phyloP scores from a whole-genome alignment of 2,888 invertebrate species.

The Drosophila cognata region DNA sequence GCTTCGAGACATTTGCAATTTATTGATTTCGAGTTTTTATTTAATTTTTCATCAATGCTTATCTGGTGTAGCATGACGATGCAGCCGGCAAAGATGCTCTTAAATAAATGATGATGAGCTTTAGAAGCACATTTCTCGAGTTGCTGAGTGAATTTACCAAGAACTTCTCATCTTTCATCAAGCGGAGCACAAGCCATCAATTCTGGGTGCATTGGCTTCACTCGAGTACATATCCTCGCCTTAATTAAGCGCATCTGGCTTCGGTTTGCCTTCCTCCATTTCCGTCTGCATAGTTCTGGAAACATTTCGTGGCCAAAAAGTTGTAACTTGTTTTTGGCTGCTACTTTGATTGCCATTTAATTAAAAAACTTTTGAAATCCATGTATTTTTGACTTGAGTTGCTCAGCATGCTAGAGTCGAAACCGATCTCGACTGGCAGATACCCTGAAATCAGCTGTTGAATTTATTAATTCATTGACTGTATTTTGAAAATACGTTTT shows the following conservation, averaged over 20 bases:
- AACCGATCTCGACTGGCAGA: background rate
- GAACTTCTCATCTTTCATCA: conserved; percentile 42
- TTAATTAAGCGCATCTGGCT: conserved; percentile 58
- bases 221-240: background rate
- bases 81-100: conserved; percentile 15
- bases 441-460: background rate
- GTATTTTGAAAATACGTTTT: background rate
- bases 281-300: conserved; percentile 51
- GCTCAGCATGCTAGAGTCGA: background rate
- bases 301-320: conserved; percentile 11
- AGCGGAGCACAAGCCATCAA: conserved; percentile 33
- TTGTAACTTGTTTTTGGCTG: conserved; percentile 21
- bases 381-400: conserved; percentile 29
- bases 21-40: conserved; percentile 70
- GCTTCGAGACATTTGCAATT: conserved; percentile 60
- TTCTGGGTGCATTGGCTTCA: conserved; percentile 59
- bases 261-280: conserved; percentile 11
- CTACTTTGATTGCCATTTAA: conserved; percentile 56
- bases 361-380: conserved; percentile 50
- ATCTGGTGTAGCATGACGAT: conserved; percentile 34
- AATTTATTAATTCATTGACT: background rate
- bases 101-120: conserved; percentile 64
- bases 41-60: conserved; percentile 65
- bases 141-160: conserved; percentile 37
- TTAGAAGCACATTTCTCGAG: conserved; percentile 40